Evolutionary conservation across 2,888 invertebrate genomes (phyloP).

Genomic region (Mythimna pallens): DNA sequence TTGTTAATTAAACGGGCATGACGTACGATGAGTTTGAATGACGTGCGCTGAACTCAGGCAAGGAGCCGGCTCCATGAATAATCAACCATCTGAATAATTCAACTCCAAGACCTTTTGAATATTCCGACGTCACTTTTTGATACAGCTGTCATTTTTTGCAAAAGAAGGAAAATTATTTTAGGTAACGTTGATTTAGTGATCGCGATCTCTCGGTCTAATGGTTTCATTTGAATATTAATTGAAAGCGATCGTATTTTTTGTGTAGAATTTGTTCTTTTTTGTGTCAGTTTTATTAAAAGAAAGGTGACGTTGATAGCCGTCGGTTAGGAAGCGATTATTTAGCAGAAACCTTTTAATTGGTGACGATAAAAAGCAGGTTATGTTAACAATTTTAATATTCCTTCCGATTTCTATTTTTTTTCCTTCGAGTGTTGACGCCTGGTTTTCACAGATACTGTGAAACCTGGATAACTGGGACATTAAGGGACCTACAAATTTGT

Average conservation of each 20-base stretch:
- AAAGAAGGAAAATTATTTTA: slow-evolving; percentile 52
- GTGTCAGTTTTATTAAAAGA: slow-evolving; percentile 5
- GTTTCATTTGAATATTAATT: slow-evolving; percentile 57
- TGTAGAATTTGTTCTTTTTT: slow-evolving; percentile 28
- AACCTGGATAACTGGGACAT: no score
- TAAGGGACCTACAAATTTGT: no score
- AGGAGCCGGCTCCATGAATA: slow-evolving; percentile 61
- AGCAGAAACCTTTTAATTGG: slow-evolving; percentile 4
- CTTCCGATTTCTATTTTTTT: neutral
- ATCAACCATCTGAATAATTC: slow-evolving; percentile 65
- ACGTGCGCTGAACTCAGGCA: slow-evolving; percentile 44
- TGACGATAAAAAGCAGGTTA: neutral
- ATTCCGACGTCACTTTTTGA: slow-evolving; percentile 62
- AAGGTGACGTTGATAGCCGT: slow-evolving; percentile 1
- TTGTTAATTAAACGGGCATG: slow-evolving; percentile 60
- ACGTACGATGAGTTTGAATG: slow-evolving; percentile 49
- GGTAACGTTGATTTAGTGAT: slow-evolving; percentile 45
- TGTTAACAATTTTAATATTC: no score
- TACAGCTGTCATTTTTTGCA: slow-evolving; percentile 54
- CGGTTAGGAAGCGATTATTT: neutral
- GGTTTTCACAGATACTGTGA: neutral
- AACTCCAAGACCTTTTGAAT: slow-evolving; percentile 57
- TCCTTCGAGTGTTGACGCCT: neutral
- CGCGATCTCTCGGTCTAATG: slow-evolving; percentile 44
- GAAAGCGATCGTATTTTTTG: slow-evolving; percentile 51